Evolutionary conservation across 2,888 invertebrate genomes (phyloP).

Genomic region (Sturmia bella): DNA sequence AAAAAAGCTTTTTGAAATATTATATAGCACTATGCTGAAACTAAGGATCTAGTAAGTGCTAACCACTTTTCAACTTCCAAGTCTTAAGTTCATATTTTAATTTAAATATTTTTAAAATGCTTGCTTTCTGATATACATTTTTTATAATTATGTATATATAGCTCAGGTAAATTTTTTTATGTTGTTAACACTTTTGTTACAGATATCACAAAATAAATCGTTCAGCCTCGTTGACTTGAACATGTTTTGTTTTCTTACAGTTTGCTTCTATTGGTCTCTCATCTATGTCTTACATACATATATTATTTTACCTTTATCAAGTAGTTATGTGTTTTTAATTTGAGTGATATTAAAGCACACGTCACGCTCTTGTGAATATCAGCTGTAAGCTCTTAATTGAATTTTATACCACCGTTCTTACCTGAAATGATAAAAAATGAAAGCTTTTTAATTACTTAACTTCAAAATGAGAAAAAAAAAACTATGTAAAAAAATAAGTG

Average conservation of each 20-base stretch:
- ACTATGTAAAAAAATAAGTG: not conserved
- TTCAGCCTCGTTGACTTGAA: slow-evolving; percentile 59
- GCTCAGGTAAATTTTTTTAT: not conserved
- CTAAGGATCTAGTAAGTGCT: no score
- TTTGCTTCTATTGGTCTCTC: not conserved
- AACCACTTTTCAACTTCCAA: no score
- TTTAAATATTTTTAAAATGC: not conserved
- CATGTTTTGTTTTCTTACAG: not conserved
- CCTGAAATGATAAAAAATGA: slow-evolving; percentile 56
- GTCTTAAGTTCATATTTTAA: no score
- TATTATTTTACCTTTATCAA: slow-evolving; percentile 50
- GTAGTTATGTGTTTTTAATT: slow-evolving; percentile 29
- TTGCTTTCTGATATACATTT: not conserved
- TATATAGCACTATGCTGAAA: no score
- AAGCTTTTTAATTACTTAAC: slow-evolving; percentile 5
- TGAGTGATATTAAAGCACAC: slow-evolving; percentile 10
- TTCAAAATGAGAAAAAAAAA: not conserved
- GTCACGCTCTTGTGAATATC: slow-evolving; percentile 42
- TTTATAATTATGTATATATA: slow-evolving; percentile 37
- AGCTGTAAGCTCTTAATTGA: not conserved
- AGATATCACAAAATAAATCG: slow-evolving; percentile 24
- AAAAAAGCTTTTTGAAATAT: no score
- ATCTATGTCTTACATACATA: slow-evolving; percentile 24
- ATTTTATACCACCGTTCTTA: slow-evolving; percentile 54
- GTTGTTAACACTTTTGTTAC: slow-evolving; percentile 46